Percentiles rank a stretch among this genome's conserved stretches.
phyloP scores from a whole-genome alignment of 2,888 invertebrate species.

The Drosophila macrospina region DNA sequence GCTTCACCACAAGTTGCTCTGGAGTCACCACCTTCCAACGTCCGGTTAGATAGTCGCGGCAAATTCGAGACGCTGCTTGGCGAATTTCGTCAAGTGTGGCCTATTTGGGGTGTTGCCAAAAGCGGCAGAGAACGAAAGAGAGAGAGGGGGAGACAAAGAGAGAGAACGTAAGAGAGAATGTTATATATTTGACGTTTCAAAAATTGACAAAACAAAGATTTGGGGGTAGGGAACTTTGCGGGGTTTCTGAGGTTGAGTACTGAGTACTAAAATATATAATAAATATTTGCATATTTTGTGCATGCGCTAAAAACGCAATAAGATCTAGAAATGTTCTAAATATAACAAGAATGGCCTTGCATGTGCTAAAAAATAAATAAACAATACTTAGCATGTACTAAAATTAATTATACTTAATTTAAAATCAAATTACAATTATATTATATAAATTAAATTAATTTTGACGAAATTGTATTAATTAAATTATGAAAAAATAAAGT shows the following conservation, averaged over 20 bases:
- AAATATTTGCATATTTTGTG: slow-evolving; percentile 26
- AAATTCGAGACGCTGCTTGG: slow-evolving; percentile 93
- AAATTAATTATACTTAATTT: background rate
- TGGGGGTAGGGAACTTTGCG: background rate
- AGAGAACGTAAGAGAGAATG: slow-evolving; percentile 16
- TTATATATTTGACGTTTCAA: slow-evolving; percentile 27
- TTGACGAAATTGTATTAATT: no score
- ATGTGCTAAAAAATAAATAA: background rate
- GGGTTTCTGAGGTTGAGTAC: slow-evolving; percentile 9
- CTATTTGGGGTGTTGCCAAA: slow-evolving; percentile 52
- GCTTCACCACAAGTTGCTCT: slow-evolving; percentile 91
- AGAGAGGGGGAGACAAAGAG: background rate
- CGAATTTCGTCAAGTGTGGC: slow-evolving; percentile 89
- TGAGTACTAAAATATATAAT: slow-evolving; percentile 7
- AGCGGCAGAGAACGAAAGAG: slow-evolving; percentile 5
- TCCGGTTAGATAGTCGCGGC: slow-evolving; percentile 95
- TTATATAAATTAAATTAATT: no score
- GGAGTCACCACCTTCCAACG: slow-evolving; percentile 94
- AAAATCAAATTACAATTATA: no score
- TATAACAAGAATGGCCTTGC: background rate
- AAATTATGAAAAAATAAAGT: no score
- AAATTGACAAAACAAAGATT: slow-evolving; percentile 62
- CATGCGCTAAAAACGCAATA: slow-evolving; percentile 16
- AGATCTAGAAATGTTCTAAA: slow-evolving; percentile 8
- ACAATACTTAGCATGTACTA: background rate